Evolutionary conservation across 2,113 vertebrate species (phyloP).

Genomic region (Benitochromis conjunctus): DNA sequence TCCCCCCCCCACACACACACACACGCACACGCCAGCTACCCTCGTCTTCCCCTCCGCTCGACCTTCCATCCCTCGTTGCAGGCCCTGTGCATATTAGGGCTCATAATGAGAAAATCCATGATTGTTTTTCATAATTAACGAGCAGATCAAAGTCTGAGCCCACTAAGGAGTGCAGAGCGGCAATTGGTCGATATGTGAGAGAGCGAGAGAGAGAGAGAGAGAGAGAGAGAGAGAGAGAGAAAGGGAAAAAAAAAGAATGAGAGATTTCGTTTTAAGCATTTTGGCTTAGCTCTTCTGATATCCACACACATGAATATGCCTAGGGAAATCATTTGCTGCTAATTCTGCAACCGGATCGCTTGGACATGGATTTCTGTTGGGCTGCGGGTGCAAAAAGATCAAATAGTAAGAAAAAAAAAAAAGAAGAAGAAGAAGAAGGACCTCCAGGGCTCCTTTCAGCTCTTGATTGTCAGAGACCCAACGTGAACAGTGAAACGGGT

Average conservation of each 20-base stretch:
- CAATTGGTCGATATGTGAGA: slow-evolving; percentile 43
- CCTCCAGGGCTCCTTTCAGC: background rate
- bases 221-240: background rate
- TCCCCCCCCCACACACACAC: background rate
- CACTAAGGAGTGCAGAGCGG: slow-evolving; percentile 47
- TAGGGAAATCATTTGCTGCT: slow-evolving; percentile 62
- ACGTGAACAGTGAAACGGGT: background rate
- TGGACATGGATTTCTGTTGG: slow-evolving; percentile 51
- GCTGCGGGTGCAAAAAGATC: slow-evolving; percentile 29
- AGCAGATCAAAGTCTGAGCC: slow-evolving; percentile 73
- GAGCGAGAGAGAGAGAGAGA: background rate
- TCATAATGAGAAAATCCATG: slow-evolving; percentile 72
- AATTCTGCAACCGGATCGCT: slow-evolving; percentile 55
- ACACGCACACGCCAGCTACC: background rate
- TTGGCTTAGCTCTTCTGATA: slow-evolving; percentile 36
- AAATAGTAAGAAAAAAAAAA: slow-evolving; percentile 7
- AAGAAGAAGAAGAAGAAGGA: background rate
- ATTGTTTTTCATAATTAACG: slow-evolving; percentile 74
- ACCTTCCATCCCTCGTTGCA: slow-evolving; percentile 42
- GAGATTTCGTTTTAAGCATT: slow-evolving; percentile 49
- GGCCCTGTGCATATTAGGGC: slow-evolving; percentile 62
- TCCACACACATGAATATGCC: slow-evolving; percentile 40
- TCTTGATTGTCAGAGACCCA: slow-evolving; percentile 11
- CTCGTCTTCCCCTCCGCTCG: background rate
- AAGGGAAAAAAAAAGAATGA: slow-evolving; percentile 30